Evolutionary conservation across 1,140 invertebrate genomes (phyloP).

Genomic region (Spodoptera litura): DNA sequence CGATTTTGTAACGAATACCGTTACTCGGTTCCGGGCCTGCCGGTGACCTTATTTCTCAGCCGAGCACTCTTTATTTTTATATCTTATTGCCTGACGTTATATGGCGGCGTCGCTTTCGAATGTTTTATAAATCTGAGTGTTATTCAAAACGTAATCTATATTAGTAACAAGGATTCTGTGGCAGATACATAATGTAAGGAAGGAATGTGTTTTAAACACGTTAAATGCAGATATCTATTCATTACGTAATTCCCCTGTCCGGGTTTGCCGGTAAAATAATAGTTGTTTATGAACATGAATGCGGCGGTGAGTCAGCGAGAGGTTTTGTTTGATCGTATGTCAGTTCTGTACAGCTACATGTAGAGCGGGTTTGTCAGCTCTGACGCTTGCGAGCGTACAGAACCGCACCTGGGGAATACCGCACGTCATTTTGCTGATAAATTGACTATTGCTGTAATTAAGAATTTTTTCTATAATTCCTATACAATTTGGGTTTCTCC

Average conservation of each 20-base stretch:
- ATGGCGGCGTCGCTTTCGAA: slow-evolving; percentile 50
- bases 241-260: slow-evolving; percentile 53
- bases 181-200: neutral
- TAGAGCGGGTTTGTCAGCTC: slow-evolving; percentile 37
- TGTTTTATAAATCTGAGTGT: slow-evolving; percentile 49
- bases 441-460: slow-evolving; percentile 18
- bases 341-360: slow-evolving; percentile 14
- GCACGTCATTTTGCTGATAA: slow-evolving; percentile 47
- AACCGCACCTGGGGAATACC: slow-evolving; percentile 50
- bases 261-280: slow-evolving; percentile 54
- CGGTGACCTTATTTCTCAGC: slow-evolving; percentile 81
- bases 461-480: slow-evolving; percentile 14
- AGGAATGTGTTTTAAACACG: neutral
- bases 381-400: slow-evolving; percentile 33
- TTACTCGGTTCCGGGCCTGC: slow-evolving; percentile 82
- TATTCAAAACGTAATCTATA: slow-evolving; percentile 30
- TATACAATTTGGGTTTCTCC: slow-evolving; percentile 32
- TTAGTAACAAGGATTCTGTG: neutral
- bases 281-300: slow-evolving; percentile 62
- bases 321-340: slow-evolving; percentile 46
- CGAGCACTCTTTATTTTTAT: slow-evolving; percentile 80
- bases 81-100: slow-evolving; percentile 72
- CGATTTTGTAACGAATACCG: slow-evolving; percentile 85
- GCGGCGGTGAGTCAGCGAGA: slow-evolving; percentile 49
- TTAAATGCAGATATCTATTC: slow-evolving; percentile 42